Evolutionary conservation across 1,140 invertebrate species (phyloP).

Genomic region (Drosophila ficusphila): DNA sequence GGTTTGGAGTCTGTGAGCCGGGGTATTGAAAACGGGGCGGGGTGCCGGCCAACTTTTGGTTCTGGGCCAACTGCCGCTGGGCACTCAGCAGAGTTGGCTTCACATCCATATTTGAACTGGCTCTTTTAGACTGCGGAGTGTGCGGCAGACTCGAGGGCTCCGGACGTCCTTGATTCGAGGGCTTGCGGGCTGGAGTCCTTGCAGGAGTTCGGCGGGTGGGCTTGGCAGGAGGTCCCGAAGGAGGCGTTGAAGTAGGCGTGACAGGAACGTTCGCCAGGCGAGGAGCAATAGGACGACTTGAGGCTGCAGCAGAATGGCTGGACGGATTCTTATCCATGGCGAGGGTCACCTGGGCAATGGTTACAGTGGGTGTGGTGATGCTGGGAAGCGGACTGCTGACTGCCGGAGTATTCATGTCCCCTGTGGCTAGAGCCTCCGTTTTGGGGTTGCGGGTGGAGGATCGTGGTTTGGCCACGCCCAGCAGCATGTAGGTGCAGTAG

Average conservation of each 20-base stretch:
- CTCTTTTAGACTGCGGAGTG: slow-evolving; percentile 50
- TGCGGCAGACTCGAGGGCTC: slow-evolving; percentile 23
- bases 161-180: slow-evolving; percentile 2
- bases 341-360: slow-evolving; percentile 30
- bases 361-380: slow-evolving; percentile 26
- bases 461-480: slow-evolving; percentile 49
- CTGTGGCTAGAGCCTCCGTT: neutral
- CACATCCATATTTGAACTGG: slow-evolving; percentile 31
- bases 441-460: slow-evolving; percentile 8
- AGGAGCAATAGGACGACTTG: slow-evolving; percentile 20
- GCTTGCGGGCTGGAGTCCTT: slow-evolving; percentile 59
- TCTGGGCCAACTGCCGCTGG: slow-evolving; percentile 59
- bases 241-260: slow-evolving; percentile 2
- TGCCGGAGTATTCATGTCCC: neutral
- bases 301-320: neutral
- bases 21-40: slow-evolving; percentile 38
- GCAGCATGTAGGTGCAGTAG: slow-evolving; percentile 90
- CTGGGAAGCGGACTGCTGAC: neutral
- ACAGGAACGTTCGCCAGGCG: slow-evolving; percentile 29
- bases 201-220: slow-evolving; percentile 68
- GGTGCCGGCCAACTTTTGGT: slow-evolving; percentile 52
- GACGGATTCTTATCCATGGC: slow-evolving; percentile 13
- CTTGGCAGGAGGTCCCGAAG: slow-evolving; percentile 47
- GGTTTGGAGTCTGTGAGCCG: slow-evolving; percentile 2
- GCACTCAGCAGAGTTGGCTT: slow-evolving; percentile 67